Evolutionary conservation across 2,797 vertebrate genomes (phyloP), one percentile per base, ranked within the genome.

Genomic region (Serranus cabrilla): DNA sequence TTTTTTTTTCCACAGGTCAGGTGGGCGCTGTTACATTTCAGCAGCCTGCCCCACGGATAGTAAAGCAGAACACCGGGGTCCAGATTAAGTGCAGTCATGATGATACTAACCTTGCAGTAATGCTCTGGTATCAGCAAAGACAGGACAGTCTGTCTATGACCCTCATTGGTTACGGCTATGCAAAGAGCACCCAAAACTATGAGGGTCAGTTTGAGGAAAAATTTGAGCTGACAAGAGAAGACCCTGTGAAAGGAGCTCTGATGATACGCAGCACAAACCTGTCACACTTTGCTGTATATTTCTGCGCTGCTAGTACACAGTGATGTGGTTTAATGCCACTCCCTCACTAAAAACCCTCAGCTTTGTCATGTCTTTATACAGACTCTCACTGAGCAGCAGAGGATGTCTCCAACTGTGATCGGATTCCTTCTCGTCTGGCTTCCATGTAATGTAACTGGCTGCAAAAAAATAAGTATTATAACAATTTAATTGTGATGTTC

Each of bases 51-150:
- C 34, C 76, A 0, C 68, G 61, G 55, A 86, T 84, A 4, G 88
- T 80, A 37, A 12, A 31, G 1, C 45, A 59, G n/a, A 40, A 7
- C 10, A 59, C 0, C 0, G 4, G 45, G 20, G 37, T 78, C 16
- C 25, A 80, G 2, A 79, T 93, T 18, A 23, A 45, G 9, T 93
- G 92, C 66, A 74, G 21, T 7, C 91, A 94, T 70, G 8, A 70
- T 0, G 80, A 88, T 2, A 0, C 0, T 1, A 0, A 0, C 37
- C 90, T 73, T 9, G 0, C n/a, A 2, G 0, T 49, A 0, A 91
- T 94, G 78, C 5, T 89, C 17, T 94, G 91, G 91, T 94, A 94
- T 71, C 90, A 90, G 51, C 82, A 80, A 16, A 23, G 0, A 34
- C 2, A 0, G 16, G 52, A 43, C 23, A 49, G 14, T 14, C 10